Evolutionary conservation across 2,888 invertebrate species (phyloP), one percentile per base, ranked within the genome.

Genomic region (Acleris emargana): DNA sequence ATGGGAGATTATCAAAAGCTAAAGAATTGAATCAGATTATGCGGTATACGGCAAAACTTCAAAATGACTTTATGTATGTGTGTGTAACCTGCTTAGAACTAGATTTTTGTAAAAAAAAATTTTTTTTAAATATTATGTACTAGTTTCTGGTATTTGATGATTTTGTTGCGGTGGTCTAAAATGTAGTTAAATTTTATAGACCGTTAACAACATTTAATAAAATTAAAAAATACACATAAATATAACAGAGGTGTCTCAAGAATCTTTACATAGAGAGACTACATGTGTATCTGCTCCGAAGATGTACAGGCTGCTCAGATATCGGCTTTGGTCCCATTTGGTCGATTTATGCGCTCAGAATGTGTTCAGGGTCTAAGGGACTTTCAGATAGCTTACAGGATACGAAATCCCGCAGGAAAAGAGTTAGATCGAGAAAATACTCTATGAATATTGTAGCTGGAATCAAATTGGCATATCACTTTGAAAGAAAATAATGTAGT

Each of bases 281-380:
- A 50, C 54, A 17, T n/a, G 45, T 18, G 59, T 49, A 49, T 42
- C 54, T 28, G 42, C 42, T 18, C 17, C 42, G 52, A 47, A 47
- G 49, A 64, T 38, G 53, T 53, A 58, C 52, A 52, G 63, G 63
- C 11, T 47, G 53, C 42, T n/a, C 47, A 43, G 64, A 64, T 64
- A 59, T 49, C 55, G 62, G 50, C 49, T 54, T 54, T 32, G 43
- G 59, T 43, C 59, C 64, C 54, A 60, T 64, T 60, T 49, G 4
- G 28, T 50, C 64, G 64, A 64, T 64, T 64, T 64, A 64, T 64
- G 51, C 55, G 50, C n/a, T 28, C 59, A 59, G 54, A 55, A 49
- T 59, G 59, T 64, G 64, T 64, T 50, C 54, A 13, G 58, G 62
- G 57, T 51, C 58, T 62, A 18, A 22, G 45, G 52, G 64, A 50